phyloP scores from a whole-genome alignment of 2,888 invertebrate species.

The Leptopilina syphax region DNA sequence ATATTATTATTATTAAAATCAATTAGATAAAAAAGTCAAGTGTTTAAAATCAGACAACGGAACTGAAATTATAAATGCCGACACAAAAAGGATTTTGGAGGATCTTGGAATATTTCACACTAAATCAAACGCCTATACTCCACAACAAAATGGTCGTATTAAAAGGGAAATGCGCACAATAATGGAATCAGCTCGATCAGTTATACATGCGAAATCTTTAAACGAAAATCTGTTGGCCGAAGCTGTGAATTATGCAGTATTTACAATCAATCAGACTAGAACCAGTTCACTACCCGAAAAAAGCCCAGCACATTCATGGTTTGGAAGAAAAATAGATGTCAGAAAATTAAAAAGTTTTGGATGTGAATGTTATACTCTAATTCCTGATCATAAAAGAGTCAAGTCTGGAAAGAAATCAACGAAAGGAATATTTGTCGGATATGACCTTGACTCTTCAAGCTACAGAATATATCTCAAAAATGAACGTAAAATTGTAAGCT shows the following conservation, averaged over 20 bases:
- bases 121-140: constrained; percentile 59
- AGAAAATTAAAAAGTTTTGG: constrained; percentile 55
- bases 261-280: constrained; percentile 53
- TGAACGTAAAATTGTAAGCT: constrained; percentile 53
- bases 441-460: constrained; percentile 57
- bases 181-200: constrained; percentile 64
- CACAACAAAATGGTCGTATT: constrained; percentile 67
- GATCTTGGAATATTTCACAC: constrained; percentile 61
- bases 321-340: constrained; percentile 43
- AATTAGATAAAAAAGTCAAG: constrained; percentile 62
- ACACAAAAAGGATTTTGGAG: constrained; percentile 56
- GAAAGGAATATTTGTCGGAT: constrained; percentile 59
- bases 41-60: constrained; percentile 62
- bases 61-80: constrained; percentile 63
- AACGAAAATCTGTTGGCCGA: constrained; percentile 58
- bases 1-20: too few relatives aligned
- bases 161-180: constrained; percentile 69
- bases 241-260: constrained; percentile 59
- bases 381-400: constrained; percentile 53
- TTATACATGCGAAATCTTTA: constrained; percentile 52
- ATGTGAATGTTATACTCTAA: constrained; percentile 56
- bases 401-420: constrained; percentile 55
- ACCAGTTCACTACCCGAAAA: constrained; percentile 48
- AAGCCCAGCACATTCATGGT: constrained; percentile 52
- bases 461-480: constrained; percentile 53